These are phyloP conservation scores for Scartelaos histophorus DNA, from an alignment of 2,113 vertebrate genomes.

Conservation along the genomic window DNA sequence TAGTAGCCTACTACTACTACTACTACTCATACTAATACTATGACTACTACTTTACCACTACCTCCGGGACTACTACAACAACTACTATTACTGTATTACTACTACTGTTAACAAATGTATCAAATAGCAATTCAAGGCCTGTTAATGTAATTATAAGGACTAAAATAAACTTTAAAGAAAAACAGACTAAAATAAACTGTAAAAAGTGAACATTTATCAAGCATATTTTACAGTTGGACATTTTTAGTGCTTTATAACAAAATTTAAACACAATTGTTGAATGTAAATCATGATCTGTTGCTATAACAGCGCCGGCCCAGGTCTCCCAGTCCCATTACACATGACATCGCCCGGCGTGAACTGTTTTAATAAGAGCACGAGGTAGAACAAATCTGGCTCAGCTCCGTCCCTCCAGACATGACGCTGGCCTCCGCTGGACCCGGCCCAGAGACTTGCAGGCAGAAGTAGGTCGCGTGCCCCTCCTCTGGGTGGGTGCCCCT, in stretches of 20 bases:
- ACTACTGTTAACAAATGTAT: too few relatives aligned
- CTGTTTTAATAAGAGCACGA: constrained; percentile 25
- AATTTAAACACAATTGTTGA: background rate
- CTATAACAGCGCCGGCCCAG: background rate
- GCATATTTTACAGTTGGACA: too few relatives aligned
- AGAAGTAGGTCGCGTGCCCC: constrained; percentile 62
- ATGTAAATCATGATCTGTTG: background rate
- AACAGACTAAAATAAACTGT: too few relatives aligned
- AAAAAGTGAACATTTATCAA: too few relatives aligned
- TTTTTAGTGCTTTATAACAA: background rate
- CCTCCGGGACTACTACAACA: too few relatives aligned
- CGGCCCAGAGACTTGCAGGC: constrained; percentile 58
- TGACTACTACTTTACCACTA: too few relatives aligned
- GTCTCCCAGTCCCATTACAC: background rate
- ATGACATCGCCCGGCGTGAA: background rate
- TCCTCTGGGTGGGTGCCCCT: constrained; percentile 35
- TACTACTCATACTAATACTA: too few relatives aligned
- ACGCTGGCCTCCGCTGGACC: constrained; percentile 66
- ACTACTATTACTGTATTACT: too few relatives aligned
- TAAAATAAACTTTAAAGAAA: too few relatives aligned
- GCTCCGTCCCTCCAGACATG: constrained; percentile 69
- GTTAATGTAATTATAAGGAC: too few relatives aligned
- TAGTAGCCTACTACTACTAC: too few relatives aligned
- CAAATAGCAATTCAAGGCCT: too few relatives aligned
- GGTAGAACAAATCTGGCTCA: constrained; percentile 62